Base-by-base conservation (phyloP, 2,888 invertebrate species). In the Mesorhabditis spiculigera region DNA sequence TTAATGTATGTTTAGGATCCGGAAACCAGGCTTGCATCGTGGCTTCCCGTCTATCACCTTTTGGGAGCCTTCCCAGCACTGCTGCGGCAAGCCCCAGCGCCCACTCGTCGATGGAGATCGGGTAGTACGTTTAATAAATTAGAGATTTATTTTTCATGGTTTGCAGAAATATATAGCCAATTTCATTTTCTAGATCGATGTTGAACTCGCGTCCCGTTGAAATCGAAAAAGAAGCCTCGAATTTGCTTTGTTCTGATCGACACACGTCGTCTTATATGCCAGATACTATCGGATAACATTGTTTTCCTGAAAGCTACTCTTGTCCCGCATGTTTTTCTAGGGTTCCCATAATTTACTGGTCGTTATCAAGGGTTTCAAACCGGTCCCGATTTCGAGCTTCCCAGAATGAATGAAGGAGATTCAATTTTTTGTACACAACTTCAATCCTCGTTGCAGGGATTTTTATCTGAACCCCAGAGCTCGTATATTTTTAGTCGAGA, bases 41-140 rank as follows among this genome's bases (percentile, higher is more conserved):
- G 97, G 97, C 0, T 98, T 97, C 87, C 97, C 97, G 4, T 97
- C 97, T 85, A 93, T 98, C 68, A 97, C 96, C 4, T 98, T 95
- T 86, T 93, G 93, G 0, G 90, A 91, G 77, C 92, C 94, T 5
- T 91, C 92, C n/a, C 78, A 94, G 94, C 93, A 94, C 97, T 42
- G 95, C 95, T 87, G 93, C 93, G 86, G 95, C 96, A 5, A 95
- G 96, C 84, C 85, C 70, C 87, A 89, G 71, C 84, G 90, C 73
- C 95, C 95, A 0, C 95, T 92, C 86, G 93, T 96, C 72, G 95
- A 95, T 88, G 94, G 93, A 67, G 90, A 94, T 80, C 92, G 94
- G 73, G 95, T 97, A 8, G 43, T 28, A 1, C 3, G 28, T 28
- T 28, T 28, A 28, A 28, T 28, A 28, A 28, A 13, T 2, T 50